Evolutionary conservation across 2,888 invertebrate species (phyloP).

Genomic region (Sialis fuliginosa): DNA sequence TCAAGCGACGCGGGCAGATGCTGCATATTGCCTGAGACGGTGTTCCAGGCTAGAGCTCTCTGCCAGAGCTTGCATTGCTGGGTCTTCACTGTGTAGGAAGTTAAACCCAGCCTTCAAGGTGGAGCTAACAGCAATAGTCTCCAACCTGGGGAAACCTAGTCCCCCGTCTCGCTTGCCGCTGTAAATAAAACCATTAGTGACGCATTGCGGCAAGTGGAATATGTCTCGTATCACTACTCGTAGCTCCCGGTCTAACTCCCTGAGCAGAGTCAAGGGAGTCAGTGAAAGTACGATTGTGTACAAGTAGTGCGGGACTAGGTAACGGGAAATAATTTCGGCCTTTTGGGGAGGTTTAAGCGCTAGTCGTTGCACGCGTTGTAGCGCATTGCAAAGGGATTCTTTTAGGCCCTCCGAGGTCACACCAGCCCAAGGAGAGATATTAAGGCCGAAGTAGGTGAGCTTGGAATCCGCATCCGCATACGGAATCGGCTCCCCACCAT

Average conservation of each 20-base stretch:
- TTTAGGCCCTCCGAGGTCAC: constrained; percentile 3
- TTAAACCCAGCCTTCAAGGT: too few species aligned
- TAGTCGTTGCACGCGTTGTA: background rate
- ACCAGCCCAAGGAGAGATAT: constrained; percentile 6
- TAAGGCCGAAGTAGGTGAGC: background rate
- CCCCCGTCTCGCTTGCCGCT: background rate
- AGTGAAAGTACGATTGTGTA: background rate
- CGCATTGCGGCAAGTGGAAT: background rate
- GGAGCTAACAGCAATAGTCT: too few species aligned
- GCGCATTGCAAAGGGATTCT: background rate
- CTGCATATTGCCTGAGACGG: background rate
- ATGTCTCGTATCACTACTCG: background rate
- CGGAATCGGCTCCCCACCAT: background rate
- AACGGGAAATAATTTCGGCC: background rate
- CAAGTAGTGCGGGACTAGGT: background rate
- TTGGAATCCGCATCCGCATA: background rate
- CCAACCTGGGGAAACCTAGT: background rate
- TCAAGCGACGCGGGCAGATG: constrained; percentile 11
- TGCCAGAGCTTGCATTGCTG: too few species aligned
- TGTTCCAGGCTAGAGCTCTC: too few species aligned
- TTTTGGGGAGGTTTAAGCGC: background rate
- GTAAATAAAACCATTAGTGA: background rate
- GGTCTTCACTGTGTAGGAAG: too few species aligned
- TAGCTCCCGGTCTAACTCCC: background rate
- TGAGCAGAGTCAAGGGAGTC: background rate